These are phyloP conservation scores for Bucco capensis DNA, from an alignment of 2,113 vertebrate genomes.

Conservation along the genomic window DNA sequence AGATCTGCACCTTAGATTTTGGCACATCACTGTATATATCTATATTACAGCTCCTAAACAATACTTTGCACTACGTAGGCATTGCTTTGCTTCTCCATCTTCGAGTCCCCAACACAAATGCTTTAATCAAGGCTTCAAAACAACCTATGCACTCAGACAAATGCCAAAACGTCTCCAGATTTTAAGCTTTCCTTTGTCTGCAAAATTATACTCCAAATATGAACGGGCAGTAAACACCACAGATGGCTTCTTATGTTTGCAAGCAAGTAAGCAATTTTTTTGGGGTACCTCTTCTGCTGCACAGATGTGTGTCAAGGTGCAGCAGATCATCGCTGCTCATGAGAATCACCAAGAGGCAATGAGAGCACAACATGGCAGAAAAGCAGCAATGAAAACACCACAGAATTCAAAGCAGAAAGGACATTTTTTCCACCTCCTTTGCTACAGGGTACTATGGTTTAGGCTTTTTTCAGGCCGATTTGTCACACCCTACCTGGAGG, in stretches of 20 bases:
- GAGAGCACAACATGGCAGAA: fast-evolving
- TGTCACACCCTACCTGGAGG: neutral
- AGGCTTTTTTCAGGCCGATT: neutral
- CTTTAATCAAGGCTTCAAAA: neutral
- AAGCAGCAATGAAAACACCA: neutral
- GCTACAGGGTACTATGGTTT: neutral
- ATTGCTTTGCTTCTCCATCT: neutral
- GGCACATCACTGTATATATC: fast-evolving
- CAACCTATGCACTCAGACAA: neutral
- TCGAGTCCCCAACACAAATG: neutral
- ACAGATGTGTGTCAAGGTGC: neutral
- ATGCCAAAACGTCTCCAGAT: neutral
- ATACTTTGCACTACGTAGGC: neutral
- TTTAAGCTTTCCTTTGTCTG: neutral
- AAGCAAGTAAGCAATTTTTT: neutral
- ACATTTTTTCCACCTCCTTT: neutral
- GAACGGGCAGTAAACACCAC: neutral
- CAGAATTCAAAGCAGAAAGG: neutral
- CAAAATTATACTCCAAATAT: neutral
- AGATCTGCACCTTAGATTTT: neutral
- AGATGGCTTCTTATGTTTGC: neutral
- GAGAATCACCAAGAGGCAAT: neutral
- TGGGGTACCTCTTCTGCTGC: neutral
- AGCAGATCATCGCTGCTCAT: fast-evolving
- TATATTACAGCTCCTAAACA: neutral